These are phyloP conservation scores for Aporophyla lueneburgensis DNA, from an alignment of 2,888 invertebrate species.

Conservation along the genomic window DNA sequence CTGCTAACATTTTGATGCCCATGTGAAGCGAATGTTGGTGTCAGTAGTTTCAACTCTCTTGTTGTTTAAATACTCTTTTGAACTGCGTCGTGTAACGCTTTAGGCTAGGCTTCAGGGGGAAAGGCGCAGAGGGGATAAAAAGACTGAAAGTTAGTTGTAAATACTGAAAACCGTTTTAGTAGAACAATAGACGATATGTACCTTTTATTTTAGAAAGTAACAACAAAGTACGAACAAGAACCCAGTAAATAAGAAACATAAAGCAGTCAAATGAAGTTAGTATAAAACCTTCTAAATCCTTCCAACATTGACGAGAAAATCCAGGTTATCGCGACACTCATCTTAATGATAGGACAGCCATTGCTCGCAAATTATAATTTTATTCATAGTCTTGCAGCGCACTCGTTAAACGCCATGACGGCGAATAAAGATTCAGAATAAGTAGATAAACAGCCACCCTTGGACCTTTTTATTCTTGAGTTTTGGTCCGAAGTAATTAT, in stretches of 20 bases:
- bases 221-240: neutral
- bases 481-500: constrained; percentile 28
- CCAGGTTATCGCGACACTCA: constrained; percentile 59
- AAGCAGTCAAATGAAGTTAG: constrained; percentile 21
- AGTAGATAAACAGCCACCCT: constrained; percentile 39
- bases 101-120: constrained; percentile 19
- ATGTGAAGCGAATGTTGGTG: neutral
- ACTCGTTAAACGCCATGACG: constrained; percentile 56
- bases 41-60: constrained; percentile 5
- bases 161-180: constrained; percentile 6
- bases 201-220: constrained; percentile 2
- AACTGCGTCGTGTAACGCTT: constrained; percentile 10
- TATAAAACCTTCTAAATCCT: constrained; percentile 14
- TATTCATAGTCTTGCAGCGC: constrained; percentile 64
- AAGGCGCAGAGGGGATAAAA: constrained; percentile 14
- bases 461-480: constrained; percentile 31
- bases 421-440: constrained; percentile 51
- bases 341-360: constrained; percentile 57
- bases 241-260: constrained; percentile 20
- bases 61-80: constrained; percentile 27
- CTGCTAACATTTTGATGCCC: constrained; percentile 28
- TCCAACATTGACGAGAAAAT: constrained; percentile 47
- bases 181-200: constrained; percentile 5
- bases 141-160: constrained; percentile 5
- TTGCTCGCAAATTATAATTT: constrained; percentile 66